Percentiles rank a stretch among this genome's conserved stretches.
Conservation (phyloP, 1,140 invertebrate genomes). For the Drusus annulatus region DNA sequence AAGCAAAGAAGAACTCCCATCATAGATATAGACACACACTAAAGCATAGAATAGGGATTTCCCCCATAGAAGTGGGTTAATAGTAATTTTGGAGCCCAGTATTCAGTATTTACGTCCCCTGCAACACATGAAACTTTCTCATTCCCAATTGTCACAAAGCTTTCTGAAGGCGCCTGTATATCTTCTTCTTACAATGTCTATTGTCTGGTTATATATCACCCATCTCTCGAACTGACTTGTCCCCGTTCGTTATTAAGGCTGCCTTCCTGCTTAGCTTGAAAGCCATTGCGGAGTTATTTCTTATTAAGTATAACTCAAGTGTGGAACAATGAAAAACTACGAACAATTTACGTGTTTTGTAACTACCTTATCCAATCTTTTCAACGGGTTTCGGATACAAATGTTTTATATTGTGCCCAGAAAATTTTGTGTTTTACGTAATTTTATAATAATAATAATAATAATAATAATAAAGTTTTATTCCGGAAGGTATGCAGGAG, state of each 20-base stretch:
- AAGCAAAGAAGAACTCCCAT: too few relatives aligned
- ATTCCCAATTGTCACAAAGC: constrained; percentile 21
- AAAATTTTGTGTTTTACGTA: too few relatives aligned
- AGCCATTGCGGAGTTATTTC: not conserved
- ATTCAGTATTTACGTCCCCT: not conserved
- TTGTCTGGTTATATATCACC: constrained; percentile 33
- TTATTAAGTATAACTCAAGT: constrained; percentile 2
- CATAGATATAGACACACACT: too few relatives aligned
- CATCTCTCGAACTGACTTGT: constrained; percentile 28
- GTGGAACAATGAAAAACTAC: constrained; percentile 18
- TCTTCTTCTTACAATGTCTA: constrained; percentile 25
- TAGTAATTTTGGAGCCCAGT: too few relatives aligned
- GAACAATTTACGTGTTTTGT: constrained; percentile 32
- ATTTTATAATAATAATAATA: too few relatives aligned
- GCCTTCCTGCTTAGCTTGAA: constrained; percentile 2
- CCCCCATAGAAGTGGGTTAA: too few relatives aligned
- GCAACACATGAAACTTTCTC: constrained; percentile 3
- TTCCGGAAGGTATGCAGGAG: too few relatives aligned
- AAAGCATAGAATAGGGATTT: too few relatives aligned
- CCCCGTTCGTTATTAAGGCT: constrained; percentile 17
- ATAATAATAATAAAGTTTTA: too few relatives aligned
- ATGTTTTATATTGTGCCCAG: too few relatives aligned
- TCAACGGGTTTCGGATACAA: not conserved
- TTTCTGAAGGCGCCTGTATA: constrained; percentile 8
- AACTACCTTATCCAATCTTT: constrained; percentile 13